phyloP scores from a whole-genome alignment of 2,797 vertebrate genomes.

The Falco naumanni region DNA sequence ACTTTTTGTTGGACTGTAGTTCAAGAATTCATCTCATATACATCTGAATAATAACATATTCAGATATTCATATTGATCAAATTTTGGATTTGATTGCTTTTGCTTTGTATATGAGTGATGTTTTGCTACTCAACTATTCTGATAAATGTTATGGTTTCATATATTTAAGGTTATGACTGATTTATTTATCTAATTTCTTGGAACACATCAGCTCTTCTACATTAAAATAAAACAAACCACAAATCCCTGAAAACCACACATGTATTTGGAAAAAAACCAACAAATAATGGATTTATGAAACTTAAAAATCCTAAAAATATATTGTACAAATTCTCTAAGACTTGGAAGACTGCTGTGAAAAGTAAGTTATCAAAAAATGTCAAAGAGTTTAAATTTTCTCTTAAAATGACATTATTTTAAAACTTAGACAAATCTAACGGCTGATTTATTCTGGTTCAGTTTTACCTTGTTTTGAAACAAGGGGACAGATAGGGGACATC shows the following conservation, averaged over 20 bases:
- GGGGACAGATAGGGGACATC: no score
- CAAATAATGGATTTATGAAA: background rate
- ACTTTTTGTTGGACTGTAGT: background rate
- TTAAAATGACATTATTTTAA: background rate
- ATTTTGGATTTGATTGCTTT: background rate
- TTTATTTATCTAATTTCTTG: background rate
- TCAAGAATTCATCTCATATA: background rate
- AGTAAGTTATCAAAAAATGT: background rate
- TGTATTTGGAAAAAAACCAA: background rate
- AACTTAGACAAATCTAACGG: background rate
- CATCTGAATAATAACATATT: background rate
- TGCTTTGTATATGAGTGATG: background rate
- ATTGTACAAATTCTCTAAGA: background rate
- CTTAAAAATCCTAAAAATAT: background rate
- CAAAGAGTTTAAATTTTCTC: background rate
- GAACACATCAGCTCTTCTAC: background rate
- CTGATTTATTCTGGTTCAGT: background rate
- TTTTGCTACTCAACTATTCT: background rate
- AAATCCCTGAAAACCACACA: background rate
- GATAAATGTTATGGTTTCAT: accelerated
- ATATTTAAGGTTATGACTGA: background rate
- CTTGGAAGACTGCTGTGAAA: background rate
- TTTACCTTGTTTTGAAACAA: background rate
- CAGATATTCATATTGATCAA: background rate
- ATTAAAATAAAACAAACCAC: background rate